Base-by-base conservation (phyloP, 37 sponge, comb jelly and placozoan species). In the Cladorhizidae sp. region DNA sequence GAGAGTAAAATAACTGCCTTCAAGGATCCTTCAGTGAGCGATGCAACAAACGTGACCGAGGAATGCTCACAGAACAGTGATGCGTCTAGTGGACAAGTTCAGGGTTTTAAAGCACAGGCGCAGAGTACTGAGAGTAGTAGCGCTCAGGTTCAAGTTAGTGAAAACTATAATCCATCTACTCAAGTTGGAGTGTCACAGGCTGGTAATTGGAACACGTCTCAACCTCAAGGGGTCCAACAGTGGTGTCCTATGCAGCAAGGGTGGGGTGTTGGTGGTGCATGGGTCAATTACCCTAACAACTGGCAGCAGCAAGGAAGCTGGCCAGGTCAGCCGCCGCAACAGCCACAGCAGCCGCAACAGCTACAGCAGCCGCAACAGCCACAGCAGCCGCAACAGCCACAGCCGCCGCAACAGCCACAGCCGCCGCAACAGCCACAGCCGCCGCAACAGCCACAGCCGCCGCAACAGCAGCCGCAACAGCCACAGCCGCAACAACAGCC, bases 361-460 rank as follows among this genome's bases (percentile, higher is more conserved):
- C 76, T 33, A 25, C 17, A 32, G 26, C 45, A 49, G 49, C 8
- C 35, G 9, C 20, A 8, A 20, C 61, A 59, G 6, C 15, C 6
- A 17, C 61, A 59, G 6, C 15, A 32, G 9, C 11, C 17, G 2
- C 49, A 61, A 14, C 78, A 64, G 78, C 50, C 40, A 37, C 78
- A 55, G 45, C 61, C 70, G 28, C 71, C 51, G 57, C 71, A 69
- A 39, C 80, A 69, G n/a, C 71, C 51, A 39, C 80, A 69, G 29
- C 85, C 68, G 40, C 71, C 68, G 70, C 68, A 64, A 52, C 70
- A 43, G 42, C 75, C 3, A 45, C n/a, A 7, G 7, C n/a, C 7
- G 12, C 61, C 61, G 6, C 61, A 59, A 59, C 61, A 59, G 61
- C 61, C n/a, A n/a, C n/a, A n/a, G n/a, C n/a, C n/a, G n/a, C n/a